Percentiles rank a stretch among this genome's conserved stretches.
phyloP scores from a whole-genome alignment of 1,140 invertebrate genomes.

The Eurytemora carolleeae region DNA sequence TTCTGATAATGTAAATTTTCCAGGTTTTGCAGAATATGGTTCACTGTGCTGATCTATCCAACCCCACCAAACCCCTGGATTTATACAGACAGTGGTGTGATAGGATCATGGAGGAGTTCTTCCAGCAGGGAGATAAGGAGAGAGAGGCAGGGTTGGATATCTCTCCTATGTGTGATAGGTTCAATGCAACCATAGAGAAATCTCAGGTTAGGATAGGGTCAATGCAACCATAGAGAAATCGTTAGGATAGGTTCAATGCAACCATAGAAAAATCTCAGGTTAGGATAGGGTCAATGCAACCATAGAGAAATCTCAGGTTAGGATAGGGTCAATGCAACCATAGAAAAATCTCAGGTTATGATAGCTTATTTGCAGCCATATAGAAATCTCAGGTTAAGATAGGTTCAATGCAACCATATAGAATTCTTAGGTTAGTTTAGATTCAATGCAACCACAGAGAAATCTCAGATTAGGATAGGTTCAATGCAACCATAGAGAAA shows the following conservation, averaged over 20 bases:
- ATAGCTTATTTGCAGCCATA: no score
- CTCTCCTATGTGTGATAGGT: slow-evolving; percentile 89
- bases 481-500: no score
- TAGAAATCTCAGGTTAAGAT: no score
- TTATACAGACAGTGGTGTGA: slow-evolving; percentile 81
- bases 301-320: slow-evolving; percentile 84
- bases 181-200: slow-evolving; percentile 89
- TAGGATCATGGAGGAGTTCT: slow-evolving; percentile 90
- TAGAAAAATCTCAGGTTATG: no score
- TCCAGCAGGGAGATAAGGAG: slow-evolving; percentile 82
- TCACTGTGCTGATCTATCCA: slow-evolving; percentile 93
- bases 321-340: no score
- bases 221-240: no score
- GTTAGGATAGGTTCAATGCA: no score
- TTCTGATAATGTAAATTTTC: slow-evolving; percentile 14
- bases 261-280: no score
- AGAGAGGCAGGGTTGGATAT: slow-evolving; percentile 80
- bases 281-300: slow-evolving; percentile 83
- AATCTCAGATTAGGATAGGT: slow-evolving; percentile 63
- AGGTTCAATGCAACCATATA: slow-evolving; percentile 83
- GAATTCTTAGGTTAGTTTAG: slow-evolving; percentile 66
- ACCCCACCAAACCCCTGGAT: slow-evolving; percentile 86
- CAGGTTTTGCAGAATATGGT: slow-evolving; percentile 95
- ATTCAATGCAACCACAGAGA: slow-evolving; percentile 93
- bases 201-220: slow-evolving; percentile 57